Conservation (phyloP, 2,888 invertebrate genomes). For the Exephanes ischioxanthus region DNA sequence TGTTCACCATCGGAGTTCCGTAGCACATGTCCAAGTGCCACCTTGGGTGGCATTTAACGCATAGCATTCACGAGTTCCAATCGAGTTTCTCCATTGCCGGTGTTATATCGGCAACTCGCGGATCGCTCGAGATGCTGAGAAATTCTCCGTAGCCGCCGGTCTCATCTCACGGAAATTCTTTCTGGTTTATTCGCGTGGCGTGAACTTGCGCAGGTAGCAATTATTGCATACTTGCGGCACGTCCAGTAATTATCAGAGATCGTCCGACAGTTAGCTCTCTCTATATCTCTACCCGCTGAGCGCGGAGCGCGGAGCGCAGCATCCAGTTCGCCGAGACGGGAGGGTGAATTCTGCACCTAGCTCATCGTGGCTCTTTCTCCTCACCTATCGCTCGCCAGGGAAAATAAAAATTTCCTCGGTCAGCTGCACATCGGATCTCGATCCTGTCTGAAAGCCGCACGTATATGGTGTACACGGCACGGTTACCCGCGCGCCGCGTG, state of each 20-base stretch:
- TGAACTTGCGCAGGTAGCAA: slow-evolving; percentile 77
- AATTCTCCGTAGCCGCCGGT: not conserved
- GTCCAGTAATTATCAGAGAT: slow-evolving; percentile 79
- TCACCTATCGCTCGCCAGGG: not conserved
- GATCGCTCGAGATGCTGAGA: slow-evolving; percentile 4
- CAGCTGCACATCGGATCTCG: not conserved
- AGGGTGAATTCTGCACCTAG: slow-evolving; percentile 49
- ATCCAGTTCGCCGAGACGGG: not conserved
- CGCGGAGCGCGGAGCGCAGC: slow-evolving; percentile 4
- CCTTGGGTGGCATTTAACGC: slow-evolving; percentile 12
- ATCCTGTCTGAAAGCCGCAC: not conserved
- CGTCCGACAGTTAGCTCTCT: slow-evolving; percentile 64
- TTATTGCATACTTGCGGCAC: slow-evolving; percentile 78
- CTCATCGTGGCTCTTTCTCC: slow-evolving; percentile 29
- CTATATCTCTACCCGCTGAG: slow-evolving; percentile 1
- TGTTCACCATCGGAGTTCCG: not conserved
- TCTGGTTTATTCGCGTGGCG: slow-evolving; percentile 65
- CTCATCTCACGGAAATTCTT: slow-evolving; percentile 83
- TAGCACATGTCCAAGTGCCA: not conserved
- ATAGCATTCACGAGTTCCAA: slow-evolving; percentile 32
- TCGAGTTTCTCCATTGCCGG: slow-evolving; percentile 35
- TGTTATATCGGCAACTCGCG: slow-evolving; percentile 3
- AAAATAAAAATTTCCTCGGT: slow-evolving; percentile 20
- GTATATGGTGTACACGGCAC: not conserved
- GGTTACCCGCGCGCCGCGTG: not conserved